These are phyloP conservation scores for Triplophysa tibetana DNA, from an alignment of 2,113 vertebrate species.

Conservation along the genomic window DNA sequence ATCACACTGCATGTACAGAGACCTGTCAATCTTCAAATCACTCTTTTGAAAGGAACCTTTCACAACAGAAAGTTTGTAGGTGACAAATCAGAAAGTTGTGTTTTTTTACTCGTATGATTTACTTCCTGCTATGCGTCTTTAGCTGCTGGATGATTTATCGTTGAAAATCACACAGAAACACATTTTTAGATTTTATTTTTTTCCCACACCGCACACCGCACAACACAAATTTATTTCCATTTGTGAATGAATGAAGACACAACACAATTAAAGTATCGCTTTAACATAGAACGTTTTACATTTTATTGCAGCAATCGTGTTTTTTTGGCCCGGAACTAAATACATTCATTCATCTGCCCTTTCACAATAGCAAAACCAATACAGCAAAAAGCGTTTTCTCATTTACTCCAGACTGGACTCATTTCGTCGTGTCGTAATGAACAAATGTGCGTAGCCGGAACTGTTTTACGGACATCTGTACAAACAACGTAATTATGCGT, in stretches of 20 bases:
- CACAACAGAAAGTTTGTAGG: too few relatives aligned
- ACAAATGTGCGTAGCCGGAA: slow-evolving; percentile 59
- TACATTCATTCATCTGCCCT: not conserved
- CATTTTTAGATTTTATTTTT: not conserved
- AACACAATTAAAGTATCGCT: not conserved
- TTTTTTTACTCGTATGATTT: too few relatives aligned
- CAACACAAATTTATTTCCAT: not conserved
- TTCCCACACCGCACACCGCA: not conserved
- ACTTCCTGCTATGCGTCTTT: too few relatives aligned
- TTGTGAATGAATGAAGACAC: not conserved
- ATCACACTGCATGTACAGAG: slow-evolving; percentile 16
- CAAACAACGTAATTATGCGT: slow-evolving; percentile 76
- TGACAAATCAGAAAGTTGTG: too few relatives aligned
- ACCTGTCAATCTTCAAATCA: slow-evolving; percentile 31
- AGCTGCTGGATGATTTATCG: too few relatives aligned
- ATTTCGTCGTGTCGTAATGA: slow-evolving; percentile 53
- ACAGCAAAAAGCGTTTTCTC: slow-evolving; percentile 50
- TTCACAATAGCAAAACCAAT: slow-evolving; percentile 18
- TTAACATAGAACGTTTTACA: not conserved
- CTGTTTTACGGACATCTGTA: slow-evolving; percentile 71
- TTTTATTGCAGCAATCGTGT: not conserved
- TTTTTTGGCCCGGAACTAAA: not conserved
- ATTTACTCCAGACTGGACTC: slow-evolving; percentile 55
- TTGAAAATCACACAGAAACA: too few relatives aligned
- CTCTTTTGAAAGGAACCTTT: too few relatives aligned